A percentile compares a stretch with the other conserved stretches of the same genome.
Evolutionary conservation across 2,888 invertebrate genomes (phyloP).

Genomic region (Microchrysa polita): DNA sequence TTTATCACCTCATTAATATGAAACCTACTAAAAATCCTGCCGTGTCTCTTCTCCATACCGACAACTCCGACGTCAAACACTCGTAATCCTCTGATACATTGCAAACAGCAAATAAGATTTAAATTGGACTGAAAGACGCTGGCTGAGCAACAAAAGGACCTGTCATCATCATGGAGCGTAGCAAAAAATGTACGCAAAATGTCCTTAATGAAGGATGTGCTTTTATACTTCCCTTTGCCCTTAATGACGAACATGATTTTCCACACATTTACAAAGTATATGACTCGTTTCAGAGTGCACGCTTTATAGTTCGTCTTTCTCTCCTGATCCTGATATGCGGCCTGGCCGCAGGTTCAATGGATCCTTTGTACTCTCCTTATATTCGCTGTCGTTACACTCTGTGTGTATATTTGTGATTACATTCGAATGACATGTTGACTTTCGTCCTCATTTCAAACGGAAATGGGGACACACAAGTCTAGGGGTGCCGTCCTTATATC

Average conservation of each 20-base stretch:
- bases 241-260: slow-evolving; percentile 27
- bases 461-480: too few species aligned
- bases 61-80: too few species aligned
- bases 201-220: slow-evolving; percentile 30
- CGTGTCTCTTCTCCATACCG: too few species aligned
- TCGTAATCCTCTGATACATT: slow-evolving; percentile 11
- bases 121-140: not conserved
- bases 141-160: not conserved
- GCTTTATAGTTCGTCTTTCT: not conserved
- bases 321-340: too few species aligned
- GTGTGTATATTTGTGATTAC: slow-evolving; percentile 47
- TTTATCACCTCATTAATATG: too few species aligned
- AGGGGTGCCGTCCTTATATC: too few species aligned
- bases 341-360: not conserved
- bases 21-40: too few species aligned
- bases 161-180: not conserved
- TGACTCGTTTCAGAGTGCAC: not conserved
- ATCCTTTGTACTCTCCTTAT: slow-evolving; percentile 32
- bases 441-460: slow-evolving; percentile 33
- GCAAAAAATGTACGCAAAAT: slow-evolving; percentile 1
- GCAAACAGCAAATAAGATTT: slow-evolving; percentile 13
- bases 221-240: not conserved
- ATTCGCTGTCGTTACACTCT: slow-evolving; percentile 38
- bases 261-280: not conserved
- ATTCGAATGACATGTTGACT: slow-evolving; percentile 50